Base-by-base conservation (phyloP, 1,140 invertebrate genomes). In the Caligus rogercresseyi region DNA sequence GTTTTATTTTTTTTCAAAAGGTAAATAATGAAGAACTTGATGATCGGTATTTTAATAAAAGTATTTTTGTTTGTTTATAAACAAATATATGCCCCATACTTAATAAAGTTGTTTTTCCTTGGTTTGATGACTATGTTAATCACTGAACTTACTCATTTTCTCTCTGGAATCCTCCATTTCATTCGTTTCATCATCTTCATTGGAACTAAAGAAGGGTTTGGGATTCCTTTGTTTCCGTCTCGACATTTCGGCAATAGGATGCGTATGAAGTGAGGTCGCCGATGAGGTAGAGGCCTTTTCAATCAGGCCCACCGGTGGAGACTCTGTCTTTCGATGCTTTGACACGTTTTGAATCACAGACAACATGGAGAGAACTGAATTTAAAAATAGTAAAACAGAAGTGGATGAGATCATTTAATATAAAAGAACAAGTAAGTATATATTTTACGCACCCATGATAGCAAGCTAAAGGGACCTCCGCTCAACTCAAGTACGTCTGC, bases 341-440 rank as follows among this genome's bases (percentile, higher is more conserved):
- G 24, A 25, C 26, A 60, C 57, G 26, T 25, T 60, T 25, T 25
- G 57, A 43, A 60, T 60, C 20, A 25, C 26, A 18, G 57, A 60
- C 57, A 60, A 60, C 57, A 60, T 60, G 57, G 57, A 60, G 16
- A 60, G 26, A 25, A 60, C 57, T 60, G 57, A 25, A 60, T 31
- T 23, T 56, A 43, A 11, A 43, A 43, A 11, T 43, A 43, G n/a
- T 43, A 43, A 43, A 11, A 7, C 31, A 43, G 7, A 43, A 11
- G n/a, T n/a, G n/a, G n/a, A n/a, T n/a, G n/a, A n/a, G n/a, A n/a
- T n/a, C n/a, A n/a, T n/a, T n/a, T n/a, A n/a, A n/a, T n/a, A n/a
- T n/a, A n/a, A n/a, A n/a, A n/a, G n/a, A n/a, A n/a, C n/a, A n/a
- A n/a, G n/a, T n/a, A n/a, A n/a, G n/a, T n/a, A n/a, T n/a, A n/a